Evolutionary conservation across 2,113 vertebrate genomes (phyloP).

Genomic region (Bufo bufo): DNA sequence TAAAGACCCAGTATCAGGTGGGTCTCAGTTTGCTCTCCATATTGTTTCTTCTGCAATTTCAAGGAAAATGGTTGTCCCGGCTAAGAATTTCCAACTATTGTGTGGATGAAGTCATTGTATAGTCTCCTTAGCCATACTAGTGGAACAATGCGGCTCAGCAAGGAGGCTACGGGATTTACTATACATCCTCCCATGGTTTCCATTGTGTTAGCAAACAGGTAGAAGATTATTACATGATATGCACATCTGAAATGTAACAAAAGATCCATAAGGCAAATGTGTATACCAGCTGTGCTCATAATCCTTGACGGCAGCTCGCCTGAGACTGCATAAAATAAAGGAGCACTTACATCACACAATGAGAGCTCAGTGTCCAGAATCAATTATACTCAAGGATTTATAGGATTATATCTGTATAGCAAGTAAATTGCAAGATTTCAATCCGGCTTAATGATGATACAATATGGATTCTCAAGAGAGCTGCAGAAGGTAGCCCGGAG

Average conservation of each 20-base stretch:
- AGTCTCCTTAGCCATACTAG: not conserved
- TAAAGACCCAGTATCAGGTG: too few species aligned
- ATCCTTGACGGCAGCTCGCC: not conserved
- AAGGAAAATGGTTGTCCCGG: too few species aligned
- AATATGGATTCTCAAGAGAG: not conserved
- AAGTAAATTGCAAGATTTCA: not conserved
- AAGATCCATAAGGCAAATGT: constrained; percentile 6
- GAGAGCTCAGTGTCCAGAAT: constrained; percentile 25
- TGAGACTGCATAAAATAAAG: not conserved
- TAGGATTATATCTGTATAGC: constrained; percentile 13
- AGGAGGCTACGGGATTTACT: not conserved
- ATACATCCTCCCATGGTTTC: not conserved
- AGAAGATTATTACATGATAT: not conserved
- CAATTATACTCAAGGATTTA: constrained; percentile 28
- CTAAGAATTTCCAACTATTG: too few species aligned
- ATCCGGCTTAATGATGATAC: not conserved
- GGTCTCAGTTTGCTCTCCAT: too few species aligned
- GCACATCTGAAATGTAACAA: not conserved
- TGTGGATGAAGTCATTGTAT: not conserved
- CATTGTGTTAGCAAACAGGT: not conserved
- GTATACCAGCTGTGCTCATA: not conserved
- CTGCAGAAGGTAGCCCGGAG: not conserved
- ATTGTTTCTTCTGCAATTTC: too few species aligned
- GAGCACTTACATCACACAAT: not conserved
- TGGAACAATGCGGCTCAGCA: too few species aligned